These are phyloP conservation scores for Sympetrum striolatum DNA, from an alignment of 2,888 invertebrate species.

Conservation along the genomic window DNA sequence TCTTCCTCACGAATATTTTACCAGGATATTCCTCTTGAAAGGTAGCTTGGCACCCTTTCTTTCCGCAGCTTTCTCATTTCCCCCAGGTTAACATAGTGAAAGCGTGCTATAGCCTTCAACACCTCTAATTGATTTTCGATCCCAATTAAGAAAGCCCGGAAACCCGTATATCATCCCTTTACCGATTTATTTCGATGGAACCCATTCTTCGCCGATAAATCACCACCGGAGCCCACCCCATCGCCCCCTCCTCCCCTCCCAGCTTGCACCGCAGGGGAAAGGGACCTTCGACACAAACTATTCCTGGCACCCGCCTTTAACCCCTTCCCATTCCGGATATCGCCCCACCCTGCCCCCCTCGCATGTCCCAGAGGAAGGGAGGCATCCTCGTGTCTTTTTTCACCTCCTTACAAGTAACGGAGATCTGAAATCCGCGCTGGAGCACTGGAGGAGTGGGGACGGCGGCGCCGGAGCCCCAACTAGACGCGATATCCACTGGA, in stretches of 20 bases:
- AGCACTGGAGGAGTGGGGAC: neutral
- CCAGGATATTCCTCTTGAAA: too few species aligned
- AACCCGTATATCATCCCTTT: neutral
- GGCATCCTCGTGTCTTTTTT: conserved; percentile 12
- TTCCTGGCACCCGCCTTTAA: neutral
- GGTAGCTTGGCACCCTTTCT: too few species aligned
- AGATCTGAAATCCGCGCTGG: neutral
- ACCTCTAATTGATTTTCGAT: too few species aligned
- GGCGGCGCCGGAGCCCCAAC: neutral
- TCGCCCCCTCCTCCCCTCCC: neutral
- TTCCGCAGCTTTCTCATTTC: too few species aligned
- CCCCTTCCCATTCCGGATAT: neutral
- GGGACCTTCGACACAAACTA: neutral
- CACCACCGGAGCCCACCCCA: neutral
- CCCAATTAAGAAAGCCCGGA: neutral
- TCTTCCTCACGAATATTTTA: too few species aligned
- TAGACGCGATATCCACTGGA: neutral
- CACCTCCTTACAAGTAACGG: conserved; percentile 35
- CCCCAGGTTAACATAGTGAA: too few species aligned
- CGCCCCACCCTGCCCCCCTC: neutral
- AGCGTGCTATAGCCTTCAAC: too few species aligned
- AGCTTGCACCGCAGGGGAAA: neutral
- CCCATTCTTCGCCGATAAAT: neutral
- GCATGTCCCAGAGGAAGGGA: neutral
- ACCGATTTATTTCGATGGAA: neutral